Base-by-base conservation (phyloP, 2,113 vertebrate genomes). In the Cyprinodon brontotheroides region DNA sequence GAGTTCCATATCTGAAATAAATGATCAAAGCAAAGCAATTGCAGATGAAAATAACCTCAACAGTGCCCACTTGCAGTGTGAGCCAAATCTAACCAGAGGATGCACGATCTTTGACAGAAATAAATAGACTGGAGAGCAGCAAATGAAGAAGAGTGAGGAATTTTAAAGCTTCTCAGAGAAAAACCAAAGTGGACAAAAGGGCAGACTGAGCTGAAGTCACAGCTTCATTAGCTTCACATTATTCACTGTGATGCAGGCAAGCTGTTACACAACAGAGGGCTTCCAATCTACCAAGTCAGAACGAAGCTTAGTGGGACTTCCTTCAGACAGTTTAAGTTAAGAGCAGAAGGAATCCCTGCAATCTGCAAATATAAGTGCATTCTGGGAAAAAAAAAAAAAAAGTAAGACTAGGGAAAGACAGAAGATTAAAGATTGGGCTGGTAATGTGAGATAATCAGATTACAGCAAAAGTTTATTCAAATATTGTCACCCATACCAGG, bases 181-280 rank as follows among this genome's bases (percentile, higher is more conserved):
- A 10, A n/a, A 29, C 7, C 45, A 37, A 53, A 64, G n/a, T 20
- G 64, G 69, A 43, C 57, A 59, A 11, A 20, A 45, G 53, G 57
- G 75, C 39, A 62, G 68, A 45, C 47, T 74, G 5, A 14, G 68
- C 50, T 65, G 65, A 65, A 45, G 70, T 80, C 61, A 39, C 72
- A 63, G 78, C 75, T 80, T 82, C 66, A 80, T 83, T 83, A 83
- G 76, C 59, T 68, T 72, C 57, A 74, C 59, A 84, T 77, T 83
- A 82, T 81, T 70, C 75, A 76, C 61, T 7, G 73, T 37, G 40
- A 74, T 68, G 72, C 73, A 48, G 64, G 67, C 0, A 39, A 76
- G 76, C 29, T 40, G 40, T 61, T 50, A 68, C 73, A 69, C 73
- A 69, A 70, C 62, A 41, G 43, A 79, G 45, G 61, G 60, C 72